Evolutionary conservation across 2,797 vertebrate genomes (phyloP).

Genomic region (Anguilla anguilla): DNA sequence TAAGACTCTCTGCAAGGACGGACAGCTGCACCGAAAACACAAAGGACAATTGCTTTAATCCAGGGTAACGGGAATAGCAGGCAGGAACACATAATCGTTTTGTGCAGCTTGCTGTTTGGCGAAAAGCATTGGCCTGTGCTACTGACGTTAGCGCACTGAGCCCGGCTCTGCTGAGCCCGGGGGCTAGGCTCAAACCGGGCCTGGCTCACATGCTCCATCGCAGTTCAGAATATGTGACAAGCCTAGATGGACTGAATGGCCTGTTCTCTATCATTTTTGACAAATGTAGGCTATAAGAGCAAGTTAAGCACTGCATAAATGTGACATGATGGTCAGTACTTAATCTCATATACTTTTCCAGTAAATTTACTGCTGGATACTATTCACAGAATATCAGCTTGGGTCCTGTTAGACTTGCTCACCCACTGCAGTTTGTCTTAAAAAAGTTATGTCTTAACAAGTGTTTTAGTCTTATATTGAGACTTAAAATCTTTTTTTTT

Average conservation of each 20-base stretch:
- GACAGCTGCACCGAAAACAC: slow-evolving; percentile 23
- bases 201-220: neutral
- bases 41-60: neutral
- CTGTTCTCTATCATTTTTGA: neutral
- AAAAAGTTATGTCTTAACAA: too few species aligned
- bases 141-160: neutral
- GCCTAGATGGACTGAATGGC: neutral
- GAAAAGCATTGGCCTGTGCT: neutral
- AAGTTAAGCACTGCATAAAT: neutral
- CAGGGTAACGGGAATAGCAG: neutral
- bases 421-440: too few species aligned
- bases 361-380: neutral
- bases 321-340: neutral
- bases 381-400: neutral
- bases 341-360: neutral
- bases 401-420: neutral
- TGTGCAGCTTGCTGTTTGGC: neutral
- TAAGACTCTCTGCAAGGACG: slow-evolving; percentile 49
- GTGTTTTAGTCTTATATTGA: too few species aligned
- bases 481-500: too few species aligned
- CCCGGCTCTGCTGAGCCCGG: neutral
- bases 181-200: neutral
- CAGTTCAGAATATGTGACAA: neutral
- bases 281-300: neutral
- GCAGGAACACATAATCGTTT: neutral